A percentile compares a stretch with the other conserved stretches of the same genome.
phyloP scores from a whole-genome alignment of 2,113 vertebrate species.

The Nannobrachium achirus region DNA sequence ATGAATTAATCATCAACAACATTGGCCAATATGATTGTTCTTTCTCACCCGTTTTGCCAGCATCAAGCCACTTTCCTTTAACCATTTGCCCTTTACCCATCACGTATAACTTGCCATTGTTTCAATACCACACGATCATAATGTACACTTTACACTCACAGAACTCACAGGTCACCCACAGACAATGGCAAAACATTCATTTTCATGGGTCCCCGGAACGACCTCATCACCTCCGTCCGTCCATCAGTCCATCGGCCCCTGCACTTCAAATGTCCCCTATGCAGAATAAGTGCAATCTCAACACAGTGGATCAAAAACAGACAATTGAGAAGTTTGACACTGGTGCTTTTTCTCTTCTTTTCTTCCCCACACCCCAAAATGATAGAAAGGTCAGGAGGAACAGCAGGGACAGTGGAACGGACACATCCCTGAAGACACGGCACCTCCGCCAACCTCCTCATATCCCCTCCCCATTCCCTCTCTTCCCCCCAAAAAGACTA shows the following conservation, averaged over 20 bases:
- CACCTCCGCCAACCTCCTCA: neutral
- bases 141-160: slow-evolving; percentile 8
- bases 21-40: slow-evolving; percentile 10
- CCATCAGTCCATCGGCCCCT: neutral
- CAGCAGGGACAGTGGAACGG: slow-evolving; percentile 7
- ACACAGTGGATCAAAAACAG: neutral
- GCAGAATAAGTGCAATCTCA: neutral
- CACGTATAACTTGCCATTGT: slow-evolving; percentile 5
- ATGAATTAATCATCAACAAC: neutral
- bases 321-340: neutral
- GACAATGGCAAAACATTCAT: slow-evolving; percentile 28
- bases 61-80: slow-evolving; percentile 26
- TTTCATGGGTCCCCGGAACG: neutral
- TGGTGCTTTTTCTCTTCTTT: slow-evolving; percentile 9
- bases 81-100: neutral
- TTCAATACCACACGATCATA: slow-evolving; percentile 32
- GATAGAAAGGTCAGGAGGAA: neutral
- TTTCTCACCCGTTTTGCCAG: slow-evolving; percentile 16
- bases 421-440: neutral
- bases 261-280: neutral
- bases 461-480: slow-evolving; percentile 14
- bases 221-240: neutral
- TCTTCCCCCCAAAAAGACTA: slow-evolving; percentile 13
- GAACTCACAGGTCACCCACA: slow-evolving; percentile 14
- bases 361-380: too few species aligned